Evolutionary conservation across 2,888 invertebrate species (phyloP), one percentile per base, ranked within the genome.

Genomic region (Macaria notata): DNA sequence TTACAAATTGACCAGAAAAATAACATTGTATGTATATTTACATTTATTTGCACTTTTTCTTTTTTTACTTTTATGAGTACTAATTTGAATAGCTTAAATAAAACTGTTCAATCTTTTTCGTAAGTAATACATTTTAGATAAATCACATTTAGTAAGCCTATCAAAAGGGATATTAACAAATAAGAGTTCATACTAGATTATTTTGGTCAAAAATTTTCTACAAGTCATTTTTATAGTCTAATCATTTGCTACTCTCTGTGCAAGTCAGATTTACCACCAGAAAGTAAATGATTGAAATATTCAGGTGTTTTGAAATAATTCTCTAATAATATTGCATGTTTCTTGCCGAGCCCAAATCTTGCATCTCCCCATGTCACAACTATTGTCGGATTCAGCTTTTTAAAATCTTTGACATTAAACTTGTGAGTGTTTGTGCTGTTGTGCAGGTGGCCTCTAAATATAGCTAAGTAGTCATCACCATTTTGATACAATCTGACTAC

Each of bases 241-340:
- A 36, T 36, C 7, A 36, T 8, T 9, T 8, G 1, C 49, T 58
- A 2, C 31, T 59, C 50, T 43, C 36, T 52, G 9, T 59, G 59
- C 41, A 72, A 67, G 31, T 63, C 47, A 3, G 58, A 52, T 55
- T 75, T 78, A 53, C 62, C 79, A 62, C 86, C 85, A 59, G 70
- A 69, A 5, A 87, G 49, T 70, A 90, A 75, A 62, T 81, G 75
- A 62, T 88, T 86, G 30, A 84, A 86, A 72, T 86, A 73, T 69
- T 87, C 84, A 33, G 89, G 88, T 9, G 88, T 85, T 66, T 88
- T 90, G 54, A 91, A 91, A 64, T 89, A 87, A 43, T 78, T 68
- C 45, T 88, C 86, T 42, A 91, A 65, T 56, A 91, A 63, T 43
- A 91, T 88, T 5, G 77, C 88, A 69, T 88, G 82, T 70, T 83